phyloP scores from a whole-genome alignment of 2,888 invertebrate species.

The Steinernema hermaphroditum region DNA sequence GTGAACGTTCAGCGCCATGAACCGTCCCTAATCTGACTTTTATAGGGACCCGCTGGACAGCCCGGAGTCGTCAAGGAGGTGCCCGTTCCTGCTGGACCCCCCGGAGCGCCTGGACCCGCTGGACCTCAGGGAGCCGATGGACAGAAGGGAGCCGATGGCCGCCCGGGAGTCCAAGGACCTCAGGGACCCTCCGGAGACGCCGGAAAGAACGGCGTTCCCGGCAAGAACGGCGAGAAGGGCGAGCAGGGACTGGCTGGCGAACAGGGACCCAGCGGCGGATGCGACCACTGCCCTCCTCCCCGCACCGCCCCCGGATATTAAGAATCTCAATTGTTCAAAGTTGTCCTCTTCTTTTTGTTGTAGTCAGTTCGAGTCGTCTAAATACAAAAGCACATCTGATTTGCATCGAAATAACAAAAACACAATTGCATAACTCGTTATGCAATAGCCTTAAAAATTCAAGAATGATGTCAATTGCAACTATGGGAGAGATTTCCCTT shows the following conservation, averaged over 20 bases:
- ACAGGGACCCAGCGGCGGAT: slow-evolving; percentile 20
- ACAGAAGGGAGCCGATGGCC: background rate
- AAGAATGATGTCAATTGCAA: no score
- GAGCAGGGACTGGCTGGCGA: slow-evolving; percentile 4
- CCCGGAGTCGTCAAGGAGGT: slow-evolving; percentile 20
- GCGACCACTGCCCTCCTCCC: slow-evolving; percentile 18
- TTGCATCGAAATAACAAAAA: background rate
- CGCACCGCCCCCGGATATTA: slow-evolving; percentile 23
- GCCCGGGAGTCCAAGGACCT: background rate
- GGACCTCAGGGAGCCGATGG: background rate
- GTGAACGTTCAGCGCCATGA: background rate
- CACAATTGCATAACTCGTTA: background rate
- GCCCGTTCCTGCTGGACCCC: slow-evolving; percentile 14
- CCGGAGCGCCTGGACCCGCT: slow-evolving; percentile 12
- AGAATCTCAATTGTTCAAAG: slow-evolving; percentile 6
- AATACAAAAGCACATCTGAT: slow-evolving; percentile 11
- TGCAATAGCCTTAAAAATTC: background rate
- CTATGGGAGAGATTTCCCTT: no score
- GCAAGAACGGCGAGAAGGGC: slow-evolving; percentile 16
- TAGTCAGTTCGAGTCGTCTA: background rate
- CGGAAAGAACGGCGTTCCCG: background rate
- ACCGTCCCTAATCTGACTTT: background rate
- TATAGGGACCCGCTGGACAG: slow-evolving; percentile 9
- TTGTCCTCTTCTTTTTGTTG: background rate
- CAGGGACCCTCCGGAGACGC: slow-evolving; percentile 13